These are phyloP conservation scores for Spodoptera picta DNA, from an alignment of 2,888 invertebrate species.

Conservation along the genomic window DNA sequence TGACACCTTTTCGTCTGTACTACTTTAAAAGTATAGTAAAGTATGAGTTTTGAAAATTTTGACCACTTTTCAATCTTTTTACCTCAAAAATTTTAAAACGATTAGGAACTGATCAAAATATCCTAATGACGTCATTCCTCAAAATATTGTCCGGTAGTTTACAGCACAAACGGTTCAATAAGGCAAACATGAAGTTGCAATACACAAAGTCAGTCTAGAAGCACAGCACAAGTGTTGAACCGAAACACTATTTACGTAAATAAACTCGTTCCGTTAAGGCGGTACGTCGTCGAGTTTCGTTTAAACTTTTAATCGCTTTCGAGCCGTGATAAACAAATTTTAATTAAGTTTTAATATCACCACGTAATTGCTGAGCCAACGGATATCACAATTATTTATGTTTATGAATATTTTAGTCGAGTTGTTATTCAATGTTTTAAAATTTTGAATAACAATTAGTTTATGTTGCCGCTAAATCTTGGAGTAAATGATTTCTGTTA, in stretches of 20 bases:
- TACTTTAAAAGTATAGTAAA: too few relatives aligned
- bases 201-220: conserved; percentile 54
- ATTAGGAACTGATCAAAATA: too few relatives aligned
- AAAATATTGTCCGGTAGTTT: conserved; percentile 7
- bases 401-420: conserved; percentile 74
- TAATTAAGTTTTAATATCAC: conserved; percentile 89
- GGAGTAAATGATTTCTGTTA: neutral
- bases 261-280: conserved; percentile 83
- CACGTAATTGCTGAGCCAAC: conserved; percentile 85
- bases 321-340: conserved; percentile 88
- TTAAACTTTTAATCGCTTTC: conserved; percentile 88
- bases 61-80: too few relatives aligned
- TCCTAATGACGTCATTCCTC: neutral
- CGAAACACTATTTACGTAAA: conserved; percentile 82
- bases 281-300: conserved; percentile 83
- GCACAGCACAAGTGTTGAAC: conserved; percentile 62
- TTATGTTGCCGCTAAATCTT: conserved; percentile 8
- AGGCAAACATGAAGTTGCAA: conserved; percentile 42
- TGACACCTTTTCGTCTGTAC: too few relatives aligned
- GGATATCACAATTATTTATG: conserved; percentile 81
- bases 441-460: conserved; percentile 41
- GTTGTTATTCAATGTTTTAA: conserved; percentile 39
- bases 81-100: too few relatives aligned
- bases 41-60: too few relatives aligned
- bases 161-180: conserved; percentile 26